Evolutionary conservation across 2,888 invertebrate species (phyloP).

Genomic region (Dryomyza anilis): DNA sequence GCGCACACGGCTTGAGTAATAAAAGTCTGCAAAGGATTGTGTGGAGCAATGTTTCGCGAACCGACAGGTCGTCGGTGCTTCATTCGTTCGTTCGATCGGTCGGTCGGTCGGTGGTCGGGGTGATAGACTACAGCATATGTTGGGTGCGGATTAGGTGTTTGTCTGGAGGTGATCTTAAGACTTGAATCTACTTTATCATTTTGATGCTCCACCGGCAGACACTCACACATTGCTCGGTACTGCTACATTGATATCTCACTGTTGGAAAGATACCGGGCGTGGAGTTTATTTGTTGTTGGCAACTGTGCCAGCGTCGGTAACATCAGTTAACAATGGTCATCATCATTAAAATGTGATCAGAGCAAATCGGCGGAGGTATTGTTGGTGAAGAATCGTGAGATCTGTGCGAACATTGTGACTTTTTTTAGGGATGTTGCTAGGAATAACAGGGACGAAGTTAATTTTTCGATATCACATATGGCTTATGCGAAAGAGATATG

Average conservation of each 20-base stretch:
- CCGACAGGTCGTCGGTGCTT: background rate
- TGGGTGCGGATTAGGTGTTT: conserved; percentile 8
- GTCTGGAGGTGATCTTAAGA: conserved; percentile 7
- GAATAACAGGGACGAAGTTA: background rate
- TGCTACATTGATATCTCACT: background rate
- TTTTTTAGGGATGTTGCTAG: too few species aligned
- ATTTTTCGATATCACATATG: too few species aligned
- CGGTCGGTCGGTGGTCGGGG: background rate
- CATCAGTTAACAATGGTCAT: conserved; percentile 60
- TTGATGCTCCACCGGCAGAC: conserved; percentile 8
- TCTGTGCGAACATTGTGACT: too few species aligned
- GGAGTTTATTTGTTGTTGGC: background rate
- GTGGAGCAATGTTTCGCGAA: background rate
- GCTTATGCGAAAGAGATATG: too few species aligned
- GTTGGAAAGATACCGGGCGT: background rate
- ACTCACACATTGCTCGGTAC: background rate
- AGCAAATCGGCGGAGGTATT: conserved; percentile 32
- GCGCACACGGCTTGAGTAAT: conserved; percentile 5
- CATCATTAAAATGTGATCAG: conserved; percentile 61
- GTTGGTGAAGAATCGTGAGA: background rate
- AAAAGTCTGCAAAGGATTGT: conserved; percentile 7
- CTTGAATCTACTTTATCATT: conserved; percentile 24
- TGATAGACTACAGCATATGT: background rate
- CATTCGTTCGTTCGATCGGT: background rate
- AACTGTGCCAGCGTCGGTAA: conserved; percentile 46